phyloP scores from a whole-genome alignment of 2,113 vertebrate species.

The Grammomys surdaster region DNA sequence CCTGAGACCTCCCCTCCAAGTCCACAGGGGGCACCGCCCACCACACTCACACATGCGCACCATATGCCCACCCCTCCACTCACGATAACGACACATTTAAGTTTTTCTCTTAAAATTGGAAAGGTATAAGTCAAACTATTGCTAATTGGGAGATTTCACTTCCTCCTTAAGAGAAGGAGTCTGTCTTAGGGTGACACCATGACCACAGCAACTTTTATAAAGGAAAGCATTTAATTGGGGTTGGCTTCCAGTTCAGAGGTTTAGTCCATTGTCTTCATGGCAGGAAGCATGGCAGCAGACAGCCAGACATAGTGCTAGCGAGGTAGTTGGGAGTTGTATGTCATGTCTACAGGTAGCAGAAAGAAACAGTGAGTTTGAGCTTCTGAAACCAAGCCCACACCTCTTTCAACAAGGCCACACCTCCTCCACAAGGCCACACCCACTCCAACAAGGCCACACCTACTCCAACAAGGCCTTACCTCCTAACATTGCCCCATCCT shows the following conservation, averaged over 20 bases:
- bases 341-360: background rate
- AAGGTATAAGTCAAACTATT: background rate
- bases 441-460: background rate
- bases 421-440: background rate
- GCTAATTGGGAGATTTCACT: background rate
- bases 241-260: background rate
- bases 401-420: background rate
- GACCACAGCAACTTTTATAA: background rate
- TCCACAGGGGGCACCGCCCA: background rate
- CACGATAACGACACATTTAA: background rate
- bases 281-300: background rate
- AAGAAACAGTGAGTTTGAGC: background rate
- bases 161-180: background rate
- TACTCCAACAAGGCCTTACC: background rate
- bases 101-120: background rate
- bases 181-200: background rate
- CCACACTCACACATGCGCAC: background rate
- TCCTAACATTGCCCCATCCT: background rate
- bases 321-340: background rate
- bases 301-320: background rate
- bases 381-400: background rate
- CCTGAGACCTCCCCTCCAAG: no score
- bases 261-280: background rate
- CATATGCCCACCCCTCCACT: background rate
- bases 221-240: background rate